These are phyloP conservation scores for Melanostigma gelatinosum DNA, from an alignment of 2,113 vertebrate genomes.

Conservation along the genomic window DNA sequence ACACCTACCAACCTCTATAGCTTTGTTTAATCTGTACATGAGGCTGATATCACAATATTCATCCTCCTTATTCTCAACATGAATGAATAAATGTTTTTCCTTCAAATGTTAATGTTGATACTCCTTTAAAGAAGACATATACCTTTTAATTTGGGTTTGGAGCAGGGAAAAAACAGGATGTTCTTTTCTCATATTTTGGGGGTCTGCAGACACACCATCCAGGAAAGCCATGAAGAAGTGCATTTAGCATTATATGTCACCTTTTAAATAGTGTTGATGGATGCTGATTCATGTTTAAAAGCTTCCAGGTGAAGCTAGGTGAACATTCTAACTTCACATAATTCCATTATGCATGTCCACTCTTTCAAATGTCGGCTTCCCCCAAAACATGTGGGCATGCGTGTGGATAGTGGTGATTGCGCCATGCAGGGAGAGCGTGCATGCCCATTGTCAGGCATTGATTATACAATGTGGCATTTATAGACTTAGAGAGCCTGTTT, in stretches of 20 bases:
- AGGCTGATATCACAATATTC: too few relatives aligned
- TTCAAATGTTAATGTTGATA: too few relatives aligned
- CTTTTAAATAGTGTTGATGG: neutral
- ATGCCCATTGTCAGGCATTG: neutral
- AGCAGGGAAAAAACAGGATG: too few relatives aligned
- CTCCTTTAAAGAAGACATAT: too few relatives aligned
- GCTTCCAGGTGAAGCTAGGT: neutral
- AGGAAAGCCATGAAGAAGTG: neutral
- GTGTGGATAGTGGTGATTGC: neutral
- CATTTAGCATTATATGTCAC: neutral
- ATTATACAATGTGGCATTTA: neutral
- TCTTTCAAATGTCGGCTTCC: neutral
- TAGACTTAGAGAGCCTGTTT: neutral
- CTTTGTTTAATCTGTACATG: too few relatives aligned
- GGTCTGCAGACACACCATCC: neutral
- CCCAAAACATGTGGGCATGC: neutral
- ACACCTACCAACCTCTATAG: too few relatives aligned
- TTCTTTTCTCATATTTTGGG: too few relatives aligned
- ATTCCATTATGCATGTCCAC: neutral
- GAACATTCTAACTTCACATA: neutral
- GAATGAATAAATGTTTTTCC: too few relatives aligned
- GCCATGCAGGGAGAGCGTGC: neutral
- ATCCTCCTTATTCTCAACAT: too few relatives aligned
- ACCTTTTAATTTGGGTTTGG: too few relatives aligned
- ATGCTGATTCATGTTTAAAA: neutral